A percentile compares a stretch with the other conserved stretches of the same genome.
Conservation (phyloP, 2,797 vertebrate genomes). For the Macropodus opercularis region DNA sequence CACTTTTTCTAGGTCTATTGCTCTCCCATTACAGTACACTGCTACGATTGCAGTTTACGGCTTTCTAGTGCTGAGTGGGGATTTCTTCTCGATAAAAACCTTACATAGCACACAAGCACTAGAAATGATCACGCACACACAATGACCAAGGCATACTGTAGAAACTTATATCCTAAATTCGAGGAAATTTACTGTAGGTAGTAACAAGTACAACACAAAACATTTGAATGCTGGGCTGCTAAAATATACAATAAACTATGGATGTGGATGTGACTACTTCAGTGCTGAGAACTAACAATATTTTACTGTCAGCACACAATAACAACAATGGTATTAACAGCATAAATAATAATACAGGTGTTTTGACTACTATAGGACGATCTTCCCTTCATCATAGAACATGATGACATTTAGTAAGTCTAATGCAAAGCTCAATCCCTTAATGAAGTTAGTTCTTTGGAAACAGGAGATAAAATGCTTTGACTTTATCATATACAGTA, state of each 20-base stretch:
- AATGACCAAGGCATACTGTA: background rate
- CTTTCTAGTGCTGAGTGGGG: slow-evolving; percentile 74
- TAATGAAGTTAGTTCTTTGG: slow-evolving; percentile 5
- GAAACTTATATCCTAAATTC: background rate
- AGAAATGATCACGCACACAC: slow-evolving; percentile 10
- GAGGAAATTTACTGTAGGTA: slow-evolving; percentile 5
- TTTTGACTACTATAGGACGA: too few species aligned
- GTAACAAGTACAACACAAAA: background rate
- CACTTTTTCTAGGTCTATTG: slow-evolving; percentile 59
- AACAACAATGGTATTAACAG: too few species aligned
- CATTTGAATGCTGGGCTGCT: too few species aligned
- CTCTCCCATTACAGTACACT: slow-evolving; percentile 70
- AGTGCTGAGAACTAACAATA: background rate
- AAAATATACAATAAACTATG: background rate
- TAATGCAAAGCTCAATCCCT: background rate
- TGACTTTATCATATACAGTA: too few species aligned
- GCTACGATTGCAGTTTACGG: slow-evolving; percentile 77
- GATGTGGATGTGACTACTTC: background rate
- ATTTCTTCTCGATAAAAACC: slow-evolving; percentile 64
- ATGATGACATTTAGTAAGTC: too few species aligned
- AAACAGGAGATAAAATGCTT: too few species aligned
- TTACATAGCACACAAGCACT: slow-evolving; percentile 17
- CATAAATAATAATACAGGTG: too few species aligned
- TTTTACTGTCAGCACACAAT: too few species aligned
- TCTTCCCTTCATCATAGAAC: too few species aligned